phyloP scores from a whole-genome alignment of 2,113 vertebrate species.

The Sinocyclocheilus anshuiensis region DNA sequence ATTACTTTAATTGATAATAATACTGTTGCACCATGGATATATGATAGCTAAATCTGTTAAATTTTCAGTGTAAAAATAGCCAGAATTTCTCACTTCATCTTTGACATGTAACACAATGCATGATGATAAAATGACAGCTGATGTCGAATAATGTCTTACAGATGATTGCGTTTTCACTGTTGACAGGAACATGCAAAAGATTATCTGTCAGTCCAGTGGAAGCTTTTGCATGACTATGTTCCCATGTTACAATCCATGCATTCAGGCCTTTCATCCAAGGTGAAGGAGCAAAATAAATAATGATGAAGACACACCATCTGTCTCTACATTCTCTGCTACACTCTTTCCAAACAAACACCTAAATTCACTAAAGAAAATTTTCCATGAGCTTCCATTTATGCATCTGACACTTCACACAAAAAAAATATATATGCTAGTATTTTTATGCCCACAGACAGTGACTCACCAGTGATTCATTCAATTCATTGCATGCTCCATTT shows the following conservation, averaged over 20 bases:
- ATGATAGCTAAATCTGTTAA: background rate
- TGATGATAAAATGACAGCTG: background rate
- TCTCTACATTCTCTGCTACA: background rate
- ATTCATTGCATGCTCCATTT: constrained; percentile 9
- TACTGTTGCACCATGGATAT: background rate
- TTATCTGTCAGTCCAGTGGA: constrained; percentile 8
- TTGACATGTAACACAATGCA: background rate
- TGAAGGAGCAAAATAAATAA: constrained; percentile 13
- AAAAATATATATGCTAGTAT: background rate
- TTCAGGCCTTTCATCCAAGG: constrained; percentile 4
- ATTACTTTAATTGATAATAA: background rate
- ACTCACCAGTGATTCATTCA: constrained; percentile 1
- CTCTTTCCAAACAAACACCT: background rate
- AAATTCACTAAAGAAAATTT: background rate
- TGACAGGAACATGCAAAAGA: background rate
- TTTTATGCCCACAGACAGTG: background rate
- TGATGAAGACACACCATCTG: constrained; percentile 13
- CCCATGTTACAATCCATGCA: constrained; percentile 7
- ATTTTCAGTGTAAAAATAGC: background rate
- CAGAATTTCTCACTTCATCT: background rate
- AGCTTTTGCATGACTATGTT: background rate
- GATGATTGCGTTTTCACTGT: background rate
- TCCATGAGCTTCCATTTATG: background rate
- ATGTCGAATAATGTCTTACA: background rate
- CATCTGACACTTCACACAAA: background rate